Evolutionary conservation across 2,888 invertebrate species (phyloP).

Genomic region (Cistogaster globosa): DNA sequence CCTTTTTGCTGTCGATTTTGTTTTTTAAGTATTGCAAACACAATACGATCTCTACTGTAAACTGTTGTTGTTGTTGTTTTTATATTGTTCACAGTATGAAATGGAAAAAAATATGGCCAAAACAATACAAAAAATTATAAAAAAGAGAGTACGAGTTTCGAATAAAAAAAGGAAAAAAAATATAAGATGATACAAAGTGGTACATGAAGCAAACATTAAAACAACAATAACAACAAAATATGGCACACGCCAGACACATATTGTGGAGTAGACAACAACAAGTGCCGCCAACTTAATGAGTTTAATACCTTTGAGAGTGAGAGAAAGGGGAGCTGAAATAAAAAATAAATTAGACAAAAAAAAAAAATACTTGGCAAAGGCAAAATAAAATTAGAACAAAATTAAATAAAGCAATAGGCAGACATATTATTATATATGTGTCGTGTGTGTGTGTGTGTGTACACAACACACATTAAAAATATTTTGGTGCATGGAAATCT

Average conservation of each 20-base stretch:
- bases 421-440: not conserved
- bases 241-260: constrained; percentile 60
- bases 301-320: not conserved
- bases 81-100: constrained; percentile 19
- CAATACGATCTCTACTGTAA: constrained; percentile 29
- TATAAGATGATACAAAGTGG: constrained; percentile 34
- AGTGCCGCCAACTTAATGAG: constrained; percentile 56
- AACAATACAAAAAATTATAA: not conserved
- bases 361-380: constrained; percentile 40
- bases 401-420: constrained; percentile 22
- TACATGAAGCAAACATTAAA: constrained; percentile 5
- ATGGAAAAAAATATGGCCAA: constrained; percentile 20
- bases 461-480: too few relatives aligned
- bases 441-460: too few relatives aligned
- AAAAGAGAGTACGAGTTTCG: not conserved
- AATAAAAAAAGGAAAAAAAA: constrained; percentile 18
- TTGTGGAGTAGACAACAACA: constrained; percentile 48
- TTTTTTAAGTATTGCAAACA: not conserved
- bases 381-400: constrained; percentile 38
- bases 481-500: too few relatives aligned
- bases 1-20: constrained; percentile 11
- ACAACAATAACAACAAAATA: constrained; percentile 24
- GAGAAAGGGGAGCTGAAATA: not conserved
- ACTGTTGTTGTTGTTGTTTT: constrained; percentile 13
- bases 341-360: constrained; percentile 4